Evolutionary conservation across 2,888 invertebrate genomes (phyloP).

Genomic region (Diplazon laetatorius): DNA sequence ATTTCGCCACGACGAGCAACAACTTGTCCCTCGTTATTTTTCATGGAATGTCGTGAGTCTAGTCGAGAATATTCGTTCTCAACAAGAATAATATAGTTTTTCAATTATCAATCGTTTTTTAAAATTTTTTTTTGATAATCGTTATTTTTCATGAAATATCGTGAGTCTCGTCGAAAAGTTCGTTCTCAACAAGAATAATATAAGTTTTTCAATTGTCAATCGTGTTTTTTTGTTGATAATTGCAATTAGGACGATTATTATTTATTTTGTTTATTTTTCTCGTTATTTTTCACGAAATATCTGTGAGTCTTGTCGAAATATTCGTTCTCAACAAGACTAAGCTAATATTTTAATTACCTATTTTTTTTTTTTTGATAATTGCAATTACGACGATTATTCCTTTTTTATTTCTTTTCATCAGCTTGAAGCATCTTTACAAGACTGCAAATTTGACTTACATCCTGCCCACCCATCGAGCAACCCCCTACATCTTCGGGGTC

Average conservation of each 20-base stretch:
- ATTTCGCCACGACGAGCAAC: conserved; percentile 85
- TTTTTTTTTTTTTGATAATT: not conserved
- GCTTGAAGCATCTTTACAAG: conserved; percentile 87
- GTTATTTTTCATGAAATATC: no score
- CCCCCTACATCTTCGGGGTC: conserved; percentile 87
- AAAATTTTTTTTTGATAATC: no score
- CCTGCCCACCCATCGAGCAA: conserved; percentile 86
- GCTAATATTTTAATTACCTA: not conserved
- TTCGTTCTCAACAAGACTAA: not conserved
- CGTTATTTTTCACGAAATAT: conserved; percentile 88
- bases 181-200: no score
- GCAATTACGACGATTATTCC: not conserved
- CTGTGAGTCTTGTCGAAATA: conserved; percentile 82
- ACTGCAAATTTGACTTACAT: conserved; percentile 87
- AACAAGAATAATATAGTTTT: not conserved
- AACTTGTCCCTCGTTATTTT: conserved; percentile 87
- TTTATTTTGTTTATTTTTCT: no score
- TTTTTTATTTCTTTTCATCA: no score
- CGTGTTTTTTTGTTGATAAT: no score
- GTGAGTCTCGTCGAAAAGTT: no score
- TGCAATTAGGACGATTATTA: no score
- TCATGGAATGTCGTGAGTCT: conserved; percentile 87
- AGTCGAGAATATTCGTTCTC: not conserved
- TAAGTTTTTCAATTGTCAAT: no score
- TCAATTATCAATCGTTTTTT: not conserved